These are phyloP conservation scores for Podarcis muralis DNA, from an alignment of 2,113 vertebrate genomes.

Conservation along the genomic window DNA sequence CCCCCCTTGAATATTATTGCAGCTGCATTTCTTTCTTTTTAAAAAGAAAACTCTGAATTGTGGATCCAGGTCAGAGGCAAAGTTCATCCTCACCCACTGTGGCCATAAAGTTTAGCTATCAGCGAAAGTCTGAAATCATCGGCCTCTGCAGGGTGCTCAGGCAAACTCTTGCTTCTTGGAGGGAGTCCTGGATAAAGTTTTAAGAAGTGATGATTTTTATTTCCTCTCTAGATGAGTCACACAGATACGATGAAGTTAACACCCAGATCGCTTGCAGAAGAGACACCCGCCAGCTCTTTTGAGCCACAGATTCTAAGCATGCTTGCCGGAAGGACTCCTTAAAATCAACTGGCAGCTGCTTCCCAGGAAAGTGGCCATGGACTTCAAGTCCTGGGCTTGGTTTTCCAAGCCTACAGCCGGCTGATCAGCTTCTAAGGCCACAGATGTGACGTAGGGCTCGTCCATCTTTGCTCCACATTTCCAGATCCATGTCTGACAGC, in stretches of 20 bases:
- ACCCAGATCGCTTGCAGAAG: constrained; percentile 26
- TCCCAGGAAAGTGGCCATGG: too few species aligned
- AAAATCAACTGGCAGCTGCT: too few species aligned
- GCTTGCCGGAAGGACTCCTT: not conserved
- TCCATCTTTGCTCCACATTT: too few species aligned
- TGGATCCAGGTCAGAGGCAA: constrained; percentile 55
- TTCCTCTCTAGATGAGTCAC: constrained; percentile 29
- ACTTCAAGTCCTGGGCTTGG: not conserved
- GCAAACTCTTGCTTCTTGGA: constrained; percentile 45
- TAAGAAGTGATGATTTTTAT: constrained; percentile 21
- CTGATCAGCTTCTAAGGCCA: not conserved
- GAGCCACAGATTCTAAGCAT: not conserved
- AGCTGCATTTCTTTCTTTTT: constrained; percentile 47
- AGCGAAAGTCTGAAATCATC: constrained; percentile 49
- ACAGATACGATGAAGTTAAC: constrained; percentile 36
- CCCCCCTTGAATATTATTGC: constrained; percentile 58
- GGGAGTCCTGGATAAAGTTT: constrained; percentile 50
- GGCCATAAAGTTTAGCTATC: constrained; percentile 51
- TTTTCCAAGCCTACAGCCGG: not conserved
- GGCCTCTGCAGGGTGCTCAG: constrained; percentile 34
- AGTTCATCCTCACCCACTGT: constrained; percentile 50
- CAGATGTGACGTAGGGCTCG: not conserved
- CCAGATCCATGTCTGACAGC: too few species aligned
- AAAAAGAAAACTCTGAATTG: constrained; percentile 56
- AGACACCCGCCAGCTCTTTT: constrained; percentile 5